A percentile compares a stretch with the other conserved stretches of the same genome.
Evolutionary conservation across 2,888 invertebrate species (phyloP).

Genomic region (Rotaria macrura): DNA sequence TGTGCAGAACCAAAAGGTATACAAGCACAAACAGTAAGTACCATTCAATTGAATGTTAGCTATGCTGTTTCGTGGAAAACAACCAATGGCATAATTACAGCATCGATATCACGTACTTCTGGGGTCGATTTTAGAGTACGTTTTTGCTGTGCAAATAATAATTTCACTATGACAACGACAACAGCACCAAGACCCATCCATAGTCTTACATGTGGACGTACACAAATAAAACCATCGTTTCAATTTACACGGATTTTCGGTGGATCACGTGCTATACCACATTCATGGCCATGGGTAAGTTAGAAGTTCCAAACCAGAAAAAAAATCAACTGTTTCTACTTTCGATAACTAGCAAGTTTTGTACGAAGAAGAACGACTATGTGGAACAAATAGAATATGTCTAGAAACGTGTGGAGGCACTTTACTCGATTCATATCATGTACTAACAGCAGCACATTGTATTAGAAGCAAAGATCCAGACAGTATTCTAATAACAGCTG

Average conservation of each 20-base stretch:
- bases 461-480: background rate
- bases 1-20: background rate
- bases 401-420: background rate
- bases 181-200: background rate
- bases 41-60: background rate
- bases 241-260: background rate
- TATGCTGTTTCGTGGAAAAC: background rate
- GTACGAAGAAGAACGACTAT: background rate
- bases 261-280: background rate
- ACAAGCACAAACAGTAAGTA: background rate
- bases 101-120: background rate
- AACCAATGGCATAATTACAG: background rate
- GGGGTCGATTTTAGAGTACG: slow-evolving; percentile 1
- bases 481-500: background rate
- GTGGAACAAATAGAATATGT: background rate
- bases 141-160: background rate
- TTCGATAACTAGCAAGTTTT: background rate
- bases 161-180: background rate
- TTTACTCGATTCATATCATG: background rate
- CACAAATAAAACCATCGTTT: background rate
- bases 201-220: background rate
- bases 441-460: slow-evolving; percentile 18
- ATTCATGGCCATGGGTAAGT: slow-evolving; percentile 17
- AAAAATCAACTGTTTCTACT: background rate
- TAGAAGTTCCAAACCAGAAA: too few relatives aligned